Percentiles rank a stretch among this genome's conserved stretches.
phyloP scores from a whole-genome alignment of 2,113 vertebrate species.

The Psilopogon haemacephalus region DNA sequence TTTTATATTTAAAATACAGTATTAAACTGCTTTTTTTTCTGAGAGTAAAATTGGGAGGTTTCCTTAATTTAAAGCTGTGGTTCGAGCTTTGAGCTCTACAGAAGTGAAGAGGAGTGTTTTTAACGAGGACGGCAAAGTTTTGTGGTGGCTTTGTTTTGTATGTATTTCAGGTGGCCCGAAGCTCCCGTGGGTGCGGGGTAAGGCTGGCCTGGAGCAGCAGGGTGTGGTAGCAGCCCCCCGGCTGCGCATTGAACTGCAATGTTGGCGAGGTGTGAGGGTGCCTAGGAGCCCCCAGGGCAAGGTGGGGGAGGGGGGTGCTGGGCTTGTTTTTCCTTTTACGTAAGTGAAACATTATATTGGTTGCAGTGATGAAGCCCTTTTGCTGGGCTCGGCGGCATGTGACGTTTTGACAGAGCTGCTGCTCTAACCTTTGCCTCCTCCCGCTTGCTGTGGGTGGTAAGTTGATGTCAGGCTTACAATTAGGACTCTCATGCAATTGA shows the following conservation, averaged over 20 bases:
- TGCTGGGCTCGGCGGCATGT: slow-evolving; percentile 34
- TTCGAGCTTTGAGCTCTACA: background rate
- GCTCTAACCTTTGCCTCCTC: slow-evolving; percentile 77
- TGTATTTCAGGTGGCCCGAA: background rate
- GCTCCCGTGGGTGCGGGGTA: background rate
- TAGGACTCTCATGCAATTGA: slow-evolving; percentile 77
- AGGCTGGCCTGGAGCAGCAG: background rate
- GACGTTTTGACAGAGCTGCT: slow-evolving; percentile 73
- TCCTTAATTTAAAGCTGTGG: background rate
- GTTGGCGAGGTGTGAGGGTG: background rate
- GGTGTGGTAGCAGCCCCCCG: background rate
- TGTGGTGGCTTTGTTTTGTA: background rate
- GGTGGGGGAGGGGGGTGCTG: background rate
- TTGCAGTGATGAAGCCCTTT: slow-evolving; percentile 1
- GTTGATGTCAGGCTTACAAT: slow-evolving; percentile 79
- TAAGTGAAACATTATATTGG: slow-evolving; percentile 47
- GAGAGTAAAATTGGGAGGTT: background rate
- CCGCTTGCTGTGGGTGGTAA: slow-evolving; percentile 75
- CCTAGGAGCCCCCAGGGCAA: background rate
- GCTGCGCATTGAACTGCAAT: background rate
- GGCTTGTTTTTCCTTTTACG: slow-evolving; percentile 13
- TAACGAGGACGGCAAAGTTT: background rate
- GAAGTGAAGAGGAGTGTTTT: accelerated
- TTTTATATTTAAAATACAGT: slow-evolving; percentile 6
- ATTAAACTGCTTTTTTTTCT: background rate